Evolutionary conservation across 2,888 invertebrate species (phyloP).

Genomic region (Idaea biselata): DNA sequence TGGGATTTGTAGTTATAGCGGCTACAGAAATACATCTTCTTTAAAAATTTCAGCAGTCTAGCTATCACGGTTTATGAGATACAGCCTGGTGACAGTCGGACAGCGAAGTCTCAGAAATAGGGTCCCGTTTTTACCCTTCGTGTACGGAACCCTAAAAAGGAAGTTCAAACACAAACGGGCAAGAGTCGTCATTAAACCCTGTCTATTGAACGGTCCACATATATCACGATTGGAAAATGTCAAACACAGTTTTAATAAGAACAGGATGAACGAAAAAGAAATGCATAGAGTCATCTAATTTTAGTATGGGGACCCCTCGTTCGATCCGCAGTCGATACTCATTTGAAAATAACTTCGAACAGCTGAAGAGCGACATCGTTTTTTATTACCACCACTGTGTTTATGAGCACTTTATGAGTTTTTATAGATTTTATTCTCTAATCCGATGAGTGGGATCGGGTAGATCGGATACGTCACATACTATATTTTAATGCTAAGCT

Average conservation of each 20-base stretch:
- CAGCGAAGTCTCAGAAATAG: too few species aligned
- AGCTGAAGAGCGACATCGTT: constrained; percentile 77
- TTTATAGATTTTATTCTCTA: constrained; percentile 76
- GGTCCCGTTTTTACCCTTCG: too few species aligned
- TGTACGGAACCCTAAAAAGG: too few species aligned
- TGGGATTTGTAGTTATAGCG: too few species aligned
- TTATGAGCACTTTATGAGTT: constrained; percentile 79
- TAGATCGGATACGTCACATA: constrained; percentile 63
- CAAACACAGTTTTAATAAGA: constrained; percentile 37
- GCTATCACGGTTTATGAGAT: too few species aligned
- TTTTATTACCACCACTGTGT: constrained; percentile 78
- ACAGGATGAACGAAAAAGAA: constrained; percentile 45
- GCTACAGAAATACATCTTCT: too few species aligned
- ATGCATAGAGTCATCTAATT: constrained; percentile 54
- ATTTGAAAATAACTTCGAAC: constrained; percentile 65
- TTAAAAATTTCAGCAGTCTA: too few species aligned
- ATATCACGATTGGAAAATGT: constrained; percentile 25
- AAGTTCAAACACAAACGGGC: neutral
- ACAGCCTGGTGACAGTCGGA: too few species aligned
- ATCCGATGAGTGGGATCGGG: constrained; percentile 67
- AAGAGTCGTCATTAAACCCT: constrained; percentile 18
- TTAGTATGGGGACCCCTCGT: constrained; percentile 64
- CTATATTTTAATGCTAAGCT: constrained; percentile 59
- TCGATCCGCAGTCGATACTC: constrained; percentile 76
- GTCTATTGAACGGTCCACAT: constrained; percentile 18